These are phyloP conservation scores for Drosophila meridionalis DNA, from an alignment of 2,888 invertebrate genomes.

Conservation along the genomic window DNA sequence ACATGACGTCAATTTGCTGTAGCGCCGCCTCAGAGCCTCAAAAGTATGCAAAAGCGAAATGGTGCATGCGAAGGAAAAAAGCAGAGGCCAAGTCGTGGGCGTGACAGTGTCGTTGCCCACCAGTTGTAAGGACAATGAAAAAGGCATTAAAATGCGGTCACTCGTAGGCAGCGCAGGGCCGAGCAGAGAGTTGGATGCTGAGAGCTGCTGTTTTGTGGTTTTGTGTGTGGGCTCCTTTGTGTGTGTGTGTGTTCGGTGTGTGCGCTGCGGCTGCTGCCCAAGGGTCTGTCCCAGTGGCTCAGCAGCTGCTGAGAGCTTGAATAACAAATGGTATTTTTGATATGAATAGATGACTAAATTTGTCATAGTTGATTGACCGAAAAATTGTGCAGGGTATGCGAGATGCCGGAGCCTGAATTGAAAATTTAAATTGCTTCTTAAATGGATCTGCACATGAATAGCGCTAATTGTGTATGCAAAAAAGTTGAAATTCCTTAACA, in stretches of 20 bases:
- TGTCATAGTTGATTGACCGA: slow-evolving; percentile 66
- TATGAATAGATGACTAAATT: slow-evolving; percentile 57
- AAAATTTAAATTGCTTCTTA: slow-evolving; percentile 15
- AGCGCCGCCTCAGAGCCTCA: slow-evolving; percentile 38
- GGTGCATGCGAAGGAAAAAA: slow-evolving; percentile 39
- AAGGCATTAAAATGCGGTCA: slow-evolving; percentile 79
- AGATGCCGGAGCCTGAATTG: slow-evolving; percentile 10
- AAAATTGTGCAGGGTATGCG: slow-evolving; percentile 50
- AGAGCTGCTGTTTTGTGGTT: slow-evolving; percentile 23
- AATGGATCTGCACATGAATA: slow-evolving; percentile 28
- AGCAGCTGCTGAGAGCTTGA: slow-evolving; percentile 43
- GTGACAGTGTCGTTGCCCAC: slow-evolving; percentile 16
- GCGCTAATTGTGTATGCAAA: slow-evolving; percentile 35
- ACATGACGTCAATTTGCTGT: slow-evolving; percentile 74
- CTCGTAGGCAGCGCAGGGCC: slow-evolving; percentile 9
- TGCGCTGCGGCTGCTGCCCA: slow-evolving; percentile 1
- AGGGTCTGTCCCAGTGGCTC: slow-evolving; percentile 27
- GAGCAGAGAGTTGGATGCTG: slow-evolving; percentile 13
- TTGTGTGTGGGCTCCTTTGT: slow-evolving; percentile 37
- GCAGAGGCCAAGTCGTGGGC: slow-evolving; percentile 15
- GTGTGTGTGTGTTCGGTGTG: slow-evolving; percentile 26
- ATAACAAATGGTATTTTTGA: slow-evolving; percentile 59
- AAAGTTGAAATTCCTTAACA: background rate
- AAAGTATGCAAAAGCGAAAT: slow-evolving; percentile 62
- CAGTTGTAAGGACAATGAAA: slow-evolving; percentile 73